A percentile compares a stretch with the other conserved stretches of the same genome.
Evolutionary conservation across 2,797 vertebrate genomes (phyloP).

Genomic region (Chaetophractus vellerosus): DNA sequence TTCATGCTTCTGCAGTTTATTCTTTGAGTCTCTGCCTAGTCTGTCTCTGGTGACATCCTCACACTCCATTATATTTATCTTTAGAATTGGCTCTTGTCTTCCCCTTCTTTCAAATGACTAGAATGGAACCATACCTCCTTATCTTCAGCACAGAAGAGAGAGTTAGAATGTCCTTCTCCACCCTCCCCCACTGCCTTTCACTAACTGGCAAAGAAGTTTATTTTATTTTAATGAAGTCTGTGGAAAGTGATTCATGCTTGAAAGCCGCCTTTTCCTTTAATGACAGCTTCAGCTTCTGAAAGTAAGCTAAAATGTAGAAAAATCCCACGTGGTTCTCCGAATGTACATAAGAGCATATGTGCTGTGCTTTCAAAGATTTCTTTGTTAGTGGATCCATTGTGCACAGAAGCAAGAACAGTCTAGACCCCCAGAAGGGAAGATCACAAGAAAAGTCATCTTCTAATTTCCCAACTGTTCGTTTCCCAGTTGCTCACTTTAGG

Average conservation of each 20-base stretch:
- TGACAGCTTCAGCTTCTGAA: constrained; percentile 68
- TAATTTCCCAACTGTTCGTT: constrained; percentile 19
- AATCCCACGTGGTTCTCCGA: constrained; percentile 63
- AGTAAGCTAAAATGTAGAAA: constrained; percentile 61
- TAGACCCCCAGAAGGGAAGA: background rate
- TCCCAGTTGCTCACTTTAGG: background rate
- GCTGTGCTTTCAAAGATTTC: constrained; percentile 67
- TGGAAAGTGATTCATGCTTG: constrained; percentile 73
- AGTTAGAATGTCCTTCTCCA: background rate
- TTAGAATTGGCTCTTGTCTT: constrained; percentile 18
- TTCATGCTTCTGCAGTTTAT: background rate
- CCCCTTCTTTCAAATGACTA: background rate
- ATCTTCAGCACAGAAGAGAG: constrained; percentile 54
- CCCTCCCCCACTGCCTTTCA: constrained; percentile 32
- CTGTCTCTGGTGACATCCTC: constrained; percentile 11
- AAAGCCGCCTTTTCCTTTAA: constrained; percentile 74
- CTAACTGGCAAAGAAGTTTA: constrained; percentile 72
- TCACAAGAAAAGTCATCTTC: background rate
- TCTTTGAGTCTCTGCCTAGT: background rate
- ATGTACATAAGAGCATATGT: constrained; percentile 9
- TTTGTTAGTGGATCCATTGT: constrained; percentile 67
- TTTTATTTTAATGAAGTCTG: constrained; percentile 80
- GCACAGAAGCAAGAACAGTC: background rate
- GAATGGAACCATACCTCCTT: background rate
- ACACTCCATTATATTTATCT: constrained; percentile 5